A percentile compares a stretch with the other conserved stretches of the same genome.
These are phyloP conservation scores for Acleris laterana DNA, from an alignment of 2,888 invertebrate genomes.

Conservation along the genomic window DNA sequence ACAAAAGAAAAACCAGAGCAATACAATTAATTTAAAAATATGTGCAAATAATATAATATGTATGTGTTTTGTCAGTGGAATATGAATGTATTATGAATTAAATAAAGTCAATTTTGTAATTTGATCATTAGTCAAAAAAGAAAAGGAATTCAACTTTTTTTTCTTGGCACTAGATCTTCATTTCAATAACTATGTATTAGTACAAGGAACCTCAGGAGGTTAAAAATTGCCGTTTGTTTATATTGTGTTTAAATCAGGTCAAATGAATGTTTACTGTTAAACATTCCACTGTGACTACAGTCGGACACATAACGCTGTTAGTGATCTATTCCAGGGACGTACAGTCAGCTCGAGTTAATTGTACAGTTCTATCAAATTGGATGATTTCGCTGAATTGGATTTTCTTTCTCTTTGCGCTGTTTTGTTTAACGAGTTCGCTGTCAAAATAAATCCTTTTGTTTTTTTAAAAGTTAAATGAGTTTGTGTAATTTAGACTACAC, in stretches of 20 bases:
- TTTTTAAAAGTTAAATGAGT: neutral
- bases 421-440: constrained; percentile 2
- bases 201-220: too few species aligned
- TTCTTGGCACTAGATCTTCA: too few species aligned
- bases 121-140: too few species aligned
- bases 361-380: constrained; percentile 6
- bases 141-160: too few species aligned
- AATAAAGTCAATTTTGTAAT: too few species aligned
- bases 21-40: too few species aligned
- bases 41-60: too few species aligned
- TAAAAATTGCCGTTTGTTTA: too few species aligned
- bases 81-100: too few species aligned
- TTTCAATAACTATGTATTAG: too few species aligned
- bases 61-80: too few species aligned
- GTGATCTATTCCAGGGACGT: constrained; percentile 11
- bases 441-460: neutral
- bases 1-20: too few species aligned
- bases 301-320: constrained; percentile 9
- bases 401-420: constrained; percentile 8
- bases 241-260: neutral
- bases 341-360: constrained; percentile 20
- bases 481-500: neutral
- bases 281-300: constrained; percentile 2
- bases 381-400: constrained; percentile 19
- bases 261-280: neutral